These are phyloP conservation scores for Meiosimyza platycephala DNA, from an alignment of 2,888 invertebrate genomes.

Conservation along the genomic window DNA sequence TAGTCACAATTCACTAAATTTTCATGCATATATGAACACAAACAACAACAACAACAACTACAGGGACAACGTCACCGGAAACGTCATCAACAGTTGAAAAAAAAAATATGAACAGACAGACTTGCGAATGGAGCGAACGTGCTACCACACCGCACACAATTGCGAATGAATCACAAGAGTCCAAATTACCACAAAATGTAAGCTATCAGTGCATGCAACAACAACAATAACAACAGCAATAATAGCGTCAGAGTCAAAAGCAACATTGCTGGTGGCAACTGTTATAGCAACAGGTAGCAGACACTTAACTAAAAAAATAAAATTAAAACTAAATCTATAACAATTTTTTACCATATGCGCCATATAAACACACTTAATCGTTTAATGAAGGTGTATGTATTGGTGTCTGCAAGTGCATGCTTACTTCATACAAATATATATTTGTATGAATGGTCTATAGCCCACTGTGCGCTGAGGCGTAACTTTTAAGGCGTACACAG, in stretches of 20 bases:
- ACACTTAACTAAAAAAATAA: background rate
- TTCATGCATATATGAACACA: slow-evolving; percentile 19
- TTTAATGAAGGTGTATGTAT: background rate
- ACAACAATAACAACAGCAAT: slow-evolving; percentile 7
- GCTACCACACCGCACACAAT: background rate
- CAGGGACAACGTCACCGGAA: slow-evolving; percentile 2
- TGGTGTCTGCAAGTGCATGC: background rate
- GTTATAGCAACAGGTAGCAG: slow-evolving; percentile 4
- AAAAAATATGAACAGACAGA: background rate
- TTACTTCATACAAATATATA: too few species aligned
- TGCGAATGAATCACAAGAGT: slow-evolving; percentile 18
- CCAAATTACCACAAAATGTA: slow-evolving; percentile 27
- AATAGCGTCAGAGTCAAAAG: slow-evolving; percentile 4
- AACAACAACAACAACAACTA: background rate
- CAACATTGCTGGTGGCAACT: background rate
- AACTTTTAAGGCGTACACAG: slow-evolving; percentile 17
- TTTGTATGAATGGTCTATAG: slow-evolving; percentile 1
- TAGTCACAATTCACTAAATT: slow-evolving; percentile 16
- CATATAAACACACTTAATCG: background rate
- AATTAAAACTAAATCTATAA: background rate
- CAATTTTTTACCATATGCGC: background rate
- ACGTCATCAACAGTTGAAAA: background rate
- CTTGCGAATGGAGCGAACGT: background rate
- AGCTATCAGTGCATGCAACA: slow-evolving; percentile 30
- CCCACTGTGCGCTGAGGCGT: slow-evolving; percentile 5